Percentiles rank a stretch among this genome's conserved stretches.
These are phyloP conservation scores for Narcine bancroftii DNA, from an alignment of 2,113 vertebrate genomes.

Conservation along the genomic window DNA sequence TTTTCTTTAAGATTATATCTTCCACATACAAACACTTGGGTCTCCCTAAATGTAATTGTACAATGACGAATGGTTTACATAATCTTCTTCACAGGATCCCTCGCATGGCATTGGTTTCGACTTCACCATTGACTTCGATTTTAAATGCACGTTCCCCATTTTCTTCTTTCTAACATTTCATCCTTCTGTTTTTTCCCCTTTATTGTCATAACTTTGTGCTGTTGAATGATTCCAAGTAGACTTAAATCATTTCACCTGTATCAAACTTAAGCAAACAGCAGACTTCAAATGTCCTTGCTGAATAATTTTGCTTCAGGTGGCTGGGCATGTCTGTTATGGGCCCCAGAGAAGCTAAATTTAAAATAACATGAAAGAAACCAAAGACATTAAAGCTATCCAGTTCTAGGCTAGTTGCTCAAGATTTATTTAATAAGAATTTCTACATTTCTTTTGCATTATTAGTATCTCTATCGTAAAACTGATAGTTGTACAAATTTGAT, in stretches of 20 bases:
- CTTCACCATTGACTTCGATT: background rate
- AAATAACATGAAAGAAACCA: background rate
- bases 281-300: conserved; percentile 2
- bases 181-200: conserved; percentile 8
- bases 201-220: conserved; percentile 11
- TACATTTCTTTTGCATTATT: background rate
- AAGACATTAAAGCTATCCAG: conserved; percentile 1
- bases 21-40: conserved; percentile 36
- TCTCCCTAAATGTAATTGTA: conserved; percentile 31
- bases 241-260: conserved; percentile 11
- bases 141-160: conserved; percentile 3
- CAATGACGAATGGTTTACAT: background rate
- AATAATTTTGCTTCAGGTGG: background rate
- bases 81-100: conserved; percentile 1
- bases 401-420: background rate
- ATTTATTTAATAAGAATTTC: background rate
- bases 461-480: background rate
- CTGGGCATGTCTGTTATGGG: background rate
- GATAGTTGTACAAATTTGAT: background rate
- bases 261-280: conserved; percentile 20
- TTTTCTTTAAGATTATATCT: conserved; percentile 27
- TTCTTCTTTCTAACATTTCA: conserved; percentile 21
- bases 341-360: background rate
- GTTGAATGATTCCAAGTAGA: conserved; percentile 6
- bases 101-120: conserved; percentile 20